Conservation (phyloP, 2,888 invertebrate species). For the Andrena trimmerana region DNA sequence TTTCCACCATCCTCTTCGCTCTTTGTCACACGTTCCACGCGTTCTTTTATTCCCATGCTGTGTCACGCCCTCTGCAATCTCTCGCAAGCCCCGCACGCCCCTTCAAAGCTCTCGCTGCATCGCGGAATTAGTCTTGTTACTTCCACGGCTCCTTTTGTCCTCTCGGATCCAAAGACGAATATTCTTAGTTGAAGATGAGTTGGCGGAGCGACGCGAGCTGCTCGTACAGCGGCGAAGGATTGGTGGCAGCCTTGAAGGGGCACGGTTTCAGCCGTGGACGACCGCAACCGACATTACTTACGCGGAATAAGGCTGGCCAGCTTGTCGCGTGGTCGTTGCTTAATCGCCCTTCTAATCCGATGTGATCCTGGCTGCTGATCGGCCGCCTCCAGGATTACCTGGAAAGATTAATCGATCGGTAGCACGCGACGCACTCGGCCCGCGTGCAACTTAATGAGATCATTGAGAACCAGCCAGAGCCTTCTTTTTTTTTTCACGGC, state of each 20-base stretch:
- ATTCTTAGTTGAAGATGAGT: neutral
- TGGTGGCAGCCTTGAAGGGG: neutral
- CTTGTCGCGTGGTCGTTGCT: slow-evolving; percentile 66
- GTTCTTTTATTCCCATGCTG: neutral
- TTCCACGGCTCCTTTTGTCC: neutral
- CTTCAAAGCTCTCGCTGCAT: neutral
- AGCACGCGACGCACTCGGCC: slow-evolving; percentile 51
- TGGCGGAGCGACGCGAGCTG: neutral
- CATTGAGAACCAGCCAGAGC: neutral
- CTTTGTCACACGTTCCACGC: neutral
- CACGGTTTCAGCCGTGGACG: neutral
- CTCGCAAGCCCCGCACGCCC: neutral
- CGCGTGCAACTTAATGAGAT: slow-evolving; percentile 20
- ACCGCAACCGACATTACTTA: slow-evolving; percentile 45
- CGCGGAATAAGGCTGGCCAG: slow-evolving; percentile 27
- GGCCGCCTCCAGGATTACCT: slow-evolving; percentile 61
- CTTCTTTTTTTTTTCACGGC: neutral
- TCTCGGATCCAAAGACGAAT: neutral
- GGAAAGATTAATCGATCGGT: slow-evolving; percentile 67
- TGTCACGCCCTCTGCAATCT: neutral
- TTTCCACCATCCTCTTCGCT: neutral
- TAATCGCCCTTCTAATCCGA: slow-evolving; percentile 67
- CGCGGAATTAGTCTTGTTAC: neutral
- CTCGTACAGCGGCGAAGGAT: neutral
- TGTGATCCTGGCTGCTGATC: slow-evolving; percentile 59